Conservation (phyloP, 23 tunicate genomes). For the Oikopleura vanhoeffeni region DNA sequence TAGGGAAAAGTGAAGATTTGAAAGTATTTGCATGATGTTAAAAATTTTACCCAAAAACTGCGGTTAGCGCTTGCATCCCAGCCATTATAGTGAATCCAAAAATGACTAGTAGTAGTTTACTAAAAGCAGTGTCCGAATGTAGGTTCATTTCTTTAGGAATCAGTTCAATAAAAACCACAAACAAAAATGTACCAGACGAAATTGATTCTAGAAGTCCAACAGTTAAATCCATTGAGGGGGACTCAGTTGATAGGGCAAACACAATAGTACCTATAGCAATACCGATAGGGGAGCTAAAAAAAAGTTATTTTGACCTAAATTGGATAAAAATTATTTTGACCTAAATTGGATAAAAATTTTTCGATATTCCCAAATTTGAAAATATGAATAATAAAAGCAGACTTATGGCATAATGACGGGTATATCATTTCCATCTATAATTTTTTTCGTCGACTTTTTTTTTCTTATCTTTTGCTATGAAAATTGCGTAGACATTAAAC, state of each 20-base stretch:
- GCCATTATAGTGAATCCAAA: slow-evolving; percentile 36
- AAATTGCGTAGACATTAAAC: no score
- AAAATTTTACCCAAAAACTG: not conserved
- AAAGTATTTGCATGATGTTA: no score
- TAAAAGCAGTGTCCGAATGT: not conserved
- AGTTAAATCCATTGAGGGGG: not conserved
- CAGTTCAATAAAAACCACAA: not conserved
- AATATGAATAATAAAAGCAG: no score
- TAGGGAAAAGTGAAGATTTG: no score
- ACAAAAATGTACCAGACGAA: not conserved
- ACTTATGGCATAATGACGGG: no score
- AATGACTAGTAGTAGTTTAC: not conserved
- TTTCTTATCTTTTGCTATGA: no score
- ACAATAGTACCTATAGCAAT: not conserved
- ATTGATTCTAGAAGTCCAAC: not conserved
- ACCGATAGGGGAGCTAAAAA: not conserved
- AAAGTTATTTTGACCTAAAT: no score
- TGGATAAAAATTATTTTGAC: no score
- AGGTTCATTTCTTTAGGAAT: not conserved
- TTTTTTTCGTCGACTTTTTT: no score
- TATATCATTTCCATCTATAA: no score
- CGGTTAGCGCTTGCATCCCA: slow-evolving; percentile 22
- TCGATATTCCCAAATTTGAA: no score
- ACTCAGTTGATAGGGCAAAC: not conserved
- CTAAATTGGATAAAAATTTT: no score